phyloP scores from a whole-genome alignment of 2,888 invertebrate species.

The Protodeltote pygarga region DNA sequence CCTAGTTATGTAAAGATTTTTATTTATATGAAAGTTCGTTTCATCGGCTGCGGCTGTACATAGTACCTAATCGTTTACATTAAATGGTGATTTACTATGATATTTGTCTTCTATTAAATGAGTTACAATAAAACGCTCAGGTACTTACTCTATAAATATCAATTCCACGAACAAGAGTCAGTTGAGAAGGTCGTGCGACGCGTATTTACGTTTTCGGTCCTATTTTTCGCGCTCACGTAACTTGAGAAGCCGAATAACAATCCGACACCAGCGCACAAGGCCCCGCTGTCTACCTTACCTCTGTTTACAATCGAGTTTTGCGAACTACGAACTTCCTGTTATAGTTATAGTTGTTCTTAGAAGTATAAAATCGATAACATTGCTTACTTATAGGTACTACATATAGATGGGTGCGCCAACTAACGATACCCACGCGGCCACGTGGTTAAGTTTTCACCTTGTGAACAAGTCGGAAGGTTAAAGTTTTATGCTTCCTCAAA shows the following conservation, averaged over 20 bases:
- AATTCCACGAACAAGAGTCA: slow-evolving; percentile 1
- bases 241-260: slow-evolving; percentile 6
- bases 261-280: slow-evolving; percentile 27
- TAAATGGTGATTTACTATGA: too few relatives aligned
- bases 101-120: too few relatives aligned
- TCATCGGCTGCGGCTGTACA: too few relatives aligned
- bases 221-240: slow-evolving; percentile 9
- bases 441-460: slow-evolving; percentile 36
- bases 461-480: slow-evolving; percentile 35
- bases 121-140: neutral
- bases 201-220: slow-evolving; percentile 22
- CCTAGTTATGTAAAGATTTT: too few relatives aligned
- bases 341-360: slow-evolving; percentile 47
- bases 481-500: slow-evolving; percentile 35
- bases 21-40: too few relatives aligned
- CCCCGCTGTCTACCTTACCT: slow-evolving; percentile 45
- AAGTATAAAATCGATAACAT: slow-evolving; percentile 40
- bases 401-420: slow-evolving; percentile 37
- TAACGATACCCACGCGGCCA: slow-evolving; percentile 26
- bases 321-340: slow-evolving; percentile 48
- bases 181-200: slow-evolving; percentile 19
- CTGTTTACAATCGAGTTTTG: slow-evolving; percentile 35
- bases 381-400: too few relatives aligned
- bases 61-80: too few relatives aligned
- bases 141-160: neutral